phyloP scores from a whole-genome alignment of 2,888 invertebrate species.

The Nebria salina region DNA sequence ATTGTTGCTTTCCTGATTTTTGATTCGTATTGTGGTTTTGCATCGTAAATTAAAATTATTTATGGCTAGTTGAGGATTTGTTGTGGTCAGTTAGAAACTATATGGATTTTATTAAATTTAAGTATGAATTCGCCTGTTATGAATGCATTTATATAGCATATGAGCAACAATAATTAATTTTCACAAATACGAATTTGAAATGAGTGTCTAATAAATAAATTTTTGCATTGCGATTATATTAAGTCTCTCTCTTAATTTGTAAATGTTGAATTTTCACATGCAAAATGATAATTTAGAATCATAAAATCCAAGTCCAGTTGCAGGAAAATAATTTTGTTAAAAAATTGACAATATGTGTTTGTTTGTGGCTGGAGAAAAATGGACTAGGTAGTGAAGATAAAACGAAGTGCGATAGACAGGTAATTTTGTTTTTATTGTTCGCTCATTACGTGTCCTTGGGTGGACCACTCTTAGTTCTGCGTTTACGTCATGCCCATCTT shows the following conservation, averaged over 20 bases:
- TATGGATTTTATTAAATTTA: neutral
- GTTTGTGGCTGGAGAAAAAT: neutral
- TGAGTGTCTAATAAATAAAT: no score
- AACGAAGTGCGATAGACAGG: conserved; percentile 17
- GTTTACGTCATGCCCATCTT: neutral
- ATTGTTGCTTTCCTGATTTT: conserved; percentile 26
- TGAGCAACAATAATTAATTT: no score
- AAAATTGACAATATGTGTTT: neutral
- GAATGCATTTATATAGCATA: no score
- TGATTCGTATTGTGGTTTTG: conserved; percentile 1
- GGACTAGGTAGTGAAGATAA: neutral
- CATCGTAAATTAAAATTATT: conserved; percentile 23
- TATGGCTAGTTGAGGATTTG: conserved; percentile 24
- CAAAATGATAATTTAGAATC: neutral
- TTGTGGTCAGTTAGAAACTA: neutral
- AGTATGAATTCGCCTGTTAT: neutral
- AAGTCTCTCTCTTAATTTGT: no score
- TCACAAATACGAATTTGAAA: no score
- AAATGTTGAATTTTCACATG: neutral
- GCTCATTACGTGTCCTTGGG: conserved; percentile 12
- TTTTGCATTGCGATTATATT: no score
- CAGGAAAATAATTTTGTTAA: neutral
- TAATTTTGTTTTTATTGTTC: conserved; percentile 27
- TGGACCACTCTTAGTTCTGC: neutral
- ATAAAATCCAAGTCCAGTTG: neutral